A percentile compares a stretch with the other conserved stretches of the same genome.
phyloP scores from a whole-genome alignment of 2,888 invertebrate species.

The Orthosia gothica region DNA sequence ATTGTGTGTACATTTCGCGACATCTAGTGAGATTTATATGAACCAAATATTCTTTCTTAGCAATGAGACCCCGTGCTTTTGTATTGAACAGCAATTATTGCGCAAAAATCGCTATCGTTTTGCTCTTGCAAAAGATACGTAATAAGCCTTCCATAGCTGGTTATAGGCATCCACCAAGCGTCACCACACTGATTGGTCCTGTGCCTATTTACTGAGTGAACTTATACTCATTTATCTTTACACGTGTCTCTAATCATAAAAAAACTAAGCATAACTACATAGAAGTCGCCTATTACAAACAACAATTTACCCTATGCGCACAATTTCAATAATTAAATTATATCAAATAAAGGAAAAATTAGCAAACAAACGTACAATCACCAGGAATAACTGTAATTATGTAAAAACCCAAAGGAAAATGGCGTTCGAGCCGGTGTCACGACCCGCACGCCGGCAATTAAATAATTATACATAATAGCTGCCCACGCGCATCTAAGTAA shows the following conservation, averaged over 20 bases:
- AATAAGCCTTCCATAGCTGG: too few species aligned
- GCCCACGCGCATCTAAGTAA: conserved; percentile 71
- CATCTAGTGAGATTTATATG: too few species aligned
- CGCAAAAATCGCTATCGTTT: too few species aligned
- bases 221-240: not conserved
- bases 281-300: not conserved
- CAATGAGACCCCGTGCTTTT: too few species aligned
- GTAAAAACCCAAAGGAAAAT: conserved; percentile 70
- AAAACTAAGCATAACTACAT: not conserved
- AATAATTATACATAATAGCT: conserved; percentile 78
- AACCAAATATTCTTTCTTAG: too few species aligned
- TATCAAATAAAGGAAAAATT: conserved; percentile 60
- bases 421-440: conserved; percentile 69
- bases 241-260: not conserved
- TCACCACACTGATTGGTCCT: too few species aligned
- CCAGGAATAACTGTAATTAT: conserved; percentile 59
- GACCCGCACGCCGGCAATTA: conserved; percentile 73
- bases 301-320: conserved; percentile 53
- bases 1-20: too few species aligned
- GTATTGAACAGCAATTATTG: too few species aligned
- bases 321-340: conserved; percentile 57
- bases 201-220: not conserved
- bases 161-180: too few species aligned
- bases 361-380: conserved; percentile 55
- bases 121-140: too few species aligned